Evolutionary conservation across 2,113 vertebrate genomes (phyloP).

Genomic region (Cyanoramphus novaezelandiae): DNA sequence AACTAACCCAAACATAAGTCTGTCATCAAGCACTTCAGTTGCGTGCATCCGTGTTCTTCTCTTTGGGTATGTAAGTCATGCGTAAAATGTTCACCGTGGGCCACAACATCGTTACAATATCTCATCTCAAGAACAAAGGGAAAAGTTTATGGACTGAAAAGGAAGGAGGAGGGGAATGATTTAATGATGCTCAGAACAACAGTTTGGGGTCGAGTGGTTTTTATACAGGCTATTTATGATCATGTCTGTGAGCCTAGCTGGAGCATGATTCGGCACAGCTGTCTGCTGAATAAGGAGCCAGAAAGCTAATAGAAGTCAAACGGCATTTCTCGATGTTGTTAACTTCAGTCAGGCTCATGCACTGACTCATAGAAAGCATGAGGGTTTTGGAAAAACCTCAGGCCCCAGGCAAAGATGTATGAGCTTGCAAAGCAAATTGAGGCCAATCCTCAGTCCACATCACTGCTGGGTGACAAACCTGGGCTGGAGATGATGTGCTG

Average conservation of each 20-base stretch:
- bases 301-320: neutral
- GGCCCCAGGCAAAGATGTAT: neutral
- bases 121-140: neutral
- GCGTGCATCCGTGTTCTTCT: accelerated
- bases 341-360: neutral
- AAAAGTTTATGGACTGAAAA: neutral
- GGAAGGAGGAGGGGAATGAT: neutral
- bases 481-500: accelerated
- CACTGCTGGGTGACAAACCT: neutral
- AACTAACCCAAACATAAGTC: accelerated
- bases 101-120: neutral
- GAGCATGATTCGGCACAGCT: neutral
- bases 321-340: neutral
- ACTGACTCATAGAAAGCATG: neutral
- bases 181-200: neutral
- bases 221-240: neutral
- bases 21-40: neutral
- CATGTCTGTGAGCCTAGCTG: neutral
- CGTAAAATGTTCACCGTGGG: neutral
- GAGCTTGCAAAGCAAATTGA: neutral
- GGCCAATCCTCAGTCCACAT: neutral
- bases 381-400: neutral
- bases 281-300: neutral
- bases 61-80: neutral
- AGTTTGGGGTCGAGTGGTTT: neutral